A percentile compares a stretch with the other conserved stretches of the same genome.
phyloP scores from a whole-genome alignment of 2,888 invertebrate genomes.

The Brassicogethes aeneus region DNA sequence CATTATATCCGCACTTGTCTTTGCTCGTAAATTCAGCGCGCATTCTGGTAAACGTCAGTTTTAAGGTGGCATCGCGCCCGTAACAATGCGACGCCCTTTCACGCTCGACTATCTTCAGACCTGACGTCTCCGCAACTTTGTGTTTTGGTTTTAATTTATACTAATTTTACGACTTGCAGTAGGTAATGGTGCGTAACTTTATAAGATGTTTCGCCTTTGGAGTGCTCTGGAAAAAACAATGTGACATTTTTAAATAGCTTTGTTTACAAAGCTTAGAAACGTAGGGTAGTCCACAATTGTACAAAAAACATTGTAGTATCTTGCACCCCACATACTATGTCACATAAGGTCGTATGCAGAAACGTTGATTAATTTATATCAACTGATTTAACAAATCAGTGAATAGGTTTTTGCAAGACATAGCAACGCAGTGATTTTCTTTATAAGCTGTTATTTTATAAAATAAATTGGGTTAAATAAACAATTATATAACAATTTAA shows the following conservation, averaged over 20 bases:
- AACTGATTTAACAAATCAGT: too few relatives aligned
- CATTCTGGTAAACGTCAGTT: not conserved
- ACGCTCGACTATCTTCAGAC: slow-evolving; percentile 12
- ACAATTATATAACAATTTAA: too few relatives aligned
- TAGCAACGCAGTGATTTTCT: too few relatives aligned
- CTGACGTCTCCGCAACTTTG: slow-evolving; percentile 11
- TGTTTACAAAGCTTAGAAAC: not conserved
- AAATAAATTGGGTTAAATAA: too few relatives aligned
- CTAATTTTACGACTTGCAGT: slow-evolving; percentile 7
- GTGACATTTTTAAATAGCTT: not conserved
- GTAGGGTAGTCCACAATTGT: too few relatives aligned
- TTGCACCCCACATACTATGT: too few relatives aligned
- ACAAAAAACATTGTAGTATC: too few relatives aligned
- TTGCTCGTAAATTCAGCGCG: not conserved
- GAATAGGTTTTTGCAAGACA: too few relatives aligned
- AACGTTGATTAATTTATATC: too few relatives aligned
- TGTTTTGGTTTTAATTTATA: slow-evolving; percentile 14
- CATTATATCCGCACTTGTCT: not conserved
- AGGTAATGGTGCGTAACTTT: slow-evolving; percentile 5
- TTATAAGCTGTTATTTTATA: too few relatives aligned
- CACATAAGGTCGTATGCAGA: too few relatives aligned
- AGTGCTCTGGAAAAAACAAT: not conserved
- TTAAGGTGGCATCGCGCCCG: not conserved
- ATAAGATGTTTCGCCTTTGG: not conserved
- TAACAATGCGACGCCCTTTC: slow-evolving; percentile 8